Evolutionary conservation across 1,140 invertebrate species (phyloP).

Genomic region (Anastrepha ludens): DNA sequence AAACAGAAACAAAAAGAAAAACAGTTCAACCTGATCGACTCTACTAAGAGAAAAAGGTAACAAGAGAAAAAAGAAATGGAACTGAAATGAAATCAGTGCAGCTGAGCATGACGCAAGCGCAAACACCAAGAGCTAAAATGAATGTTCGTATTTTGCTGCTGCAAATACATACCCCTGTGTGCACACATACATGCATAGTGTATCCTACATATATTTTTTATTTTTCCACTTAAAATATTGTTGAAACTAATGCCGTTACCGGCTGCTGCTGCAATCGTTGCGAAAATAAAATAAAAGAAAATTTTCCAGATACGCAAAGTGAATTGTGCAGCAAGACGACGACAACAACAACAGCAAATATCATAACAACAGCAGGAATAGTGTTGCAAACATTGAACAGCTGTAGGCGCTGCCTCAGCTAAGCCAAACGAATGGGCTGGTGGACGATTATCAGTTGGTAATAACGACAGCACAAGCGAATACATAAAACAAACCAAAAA

Average conservation of each 20-base stretch:
- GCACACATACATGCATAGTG: no score
- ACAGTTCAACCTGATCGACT: not conserved
- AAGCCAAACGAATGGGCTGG: not conserved
- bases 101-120: not conserved
- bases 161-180: no score
- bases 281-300: not conserved
- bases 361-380: not conserved
- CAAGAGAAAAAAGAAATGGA: not conserved
- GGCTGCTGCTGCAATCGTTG: not conserved
- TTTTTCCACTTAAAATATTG: not conserved
- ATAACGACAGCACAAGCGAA: conserved; percentile 9
- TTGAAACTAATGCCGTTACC: not conserved
- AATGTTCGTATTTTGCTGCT: no score
- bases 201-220: not conserved
- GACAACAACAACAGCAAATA: not conserved
- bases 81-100: conserved; percentile 18
- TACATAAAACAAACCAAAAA: not conserved
- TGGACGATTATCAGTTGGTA: conserved; percentile 6
- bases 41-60: not conserved
- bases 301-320: conserved; percentile 4
- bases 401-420: not conserved
- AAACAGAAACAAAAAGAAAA: not conserved
- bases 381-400: conserved; percentile 24
- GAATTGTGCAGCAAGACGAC: not conserved
- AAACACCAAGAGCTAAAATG: not conserved